Evolutionary conservation across 2,113 vertebrate species (phyloP).

Genomic region (Trogon surrucura): DNA sequence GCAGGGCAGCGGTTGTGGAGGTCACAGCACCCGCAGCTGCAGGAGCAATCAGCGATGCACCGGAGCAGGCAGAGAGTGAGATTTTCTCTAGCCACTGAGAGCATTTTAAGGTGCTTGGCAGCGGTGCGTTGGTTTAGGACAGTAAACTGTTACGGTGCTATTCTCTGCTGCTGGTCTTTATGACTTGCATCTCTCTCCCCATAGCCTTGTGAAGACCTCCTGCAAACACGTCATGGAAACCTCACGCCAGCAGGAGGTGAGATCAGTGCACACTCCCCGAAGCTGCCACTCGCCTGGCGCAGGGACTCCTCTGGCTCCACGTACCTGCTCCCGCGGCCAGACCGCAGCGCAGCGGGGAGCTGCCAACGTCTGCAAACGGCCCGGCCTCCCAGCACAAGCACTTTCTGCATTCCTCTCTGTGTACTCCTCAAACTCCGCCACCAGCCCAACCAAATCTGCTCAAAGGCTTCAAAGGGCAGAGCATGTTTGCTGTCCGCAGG

Average conservation of each 20-base stretch:
- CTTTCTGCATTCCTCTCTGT: not conserved
- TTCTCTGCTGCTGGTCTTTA: not conserved
- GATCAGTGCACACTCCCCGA: rapidly evolving
- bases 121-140: rapidly evolving
- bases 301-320: rapidly evolving
- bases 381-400: not conserved
- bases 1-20: not conserved
- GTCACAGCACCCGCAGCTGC: not conserved
- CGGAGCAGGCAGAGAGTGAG: not conserved
- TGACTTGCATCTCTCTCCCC: not conserved
- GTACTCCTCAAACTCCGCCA: not conserved
- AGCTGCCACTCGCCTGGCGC: not conserved
- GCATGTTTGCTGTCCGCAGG: not conserved
- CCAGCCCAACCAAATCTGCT: not conserved
- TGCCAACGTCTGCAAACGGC: not conserved
- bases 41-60: rapidly evolving
- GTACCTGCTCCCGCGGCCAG: not conserved
- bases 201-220: not conserved
- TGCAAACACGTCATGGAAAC: not conserved
- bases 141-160: too few species aligned
- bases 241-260: rapidly evolving
- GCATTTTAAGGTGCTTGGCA: not conserved
- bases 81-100: not conserved
- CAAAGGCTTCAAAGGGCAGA: constrained; percentile 7
- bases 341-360: not conserved